A percentile compares a stretch with the other conserved stretches of the same genome.
Evolutionary conservation across 2,113 vertebrate genomes (phyloP).

Genomic region (Taurulus bubalis): DNA sequence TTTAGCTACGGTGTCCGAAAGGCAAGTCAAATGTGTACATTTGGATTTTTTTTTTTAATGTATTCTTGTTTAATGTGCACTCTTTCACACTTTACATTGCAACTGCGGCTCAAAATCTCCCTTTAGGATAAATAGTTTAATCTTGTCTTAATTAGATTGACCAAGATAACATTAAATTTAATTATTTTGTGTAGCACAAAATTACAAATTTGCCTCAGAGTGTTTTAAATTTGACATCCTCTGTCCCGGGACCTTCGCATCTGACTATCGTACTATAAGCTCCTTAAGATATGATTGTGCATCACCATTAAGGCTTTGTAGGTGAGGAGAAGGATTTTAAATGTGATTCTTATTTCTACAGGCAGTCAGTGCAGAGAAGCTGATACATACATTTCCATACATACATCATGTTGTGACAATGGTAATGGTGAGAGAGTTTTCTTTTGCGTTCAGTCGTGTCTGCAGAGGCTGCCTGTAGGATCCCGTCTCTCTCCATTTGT

Average conservation of each 20-base stretch:
- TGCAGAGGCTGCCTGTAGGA: slow-evolving; percentile 44
- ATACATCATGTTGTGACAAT: background rate
- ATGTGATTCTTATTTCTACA: background rate
- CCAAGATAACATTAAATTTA: background rate
- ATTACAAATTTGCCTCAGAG: no score
- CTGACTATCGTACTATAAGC: no score
- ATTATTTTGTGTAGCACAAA: background rate
- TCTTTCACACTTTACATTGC: background rate
- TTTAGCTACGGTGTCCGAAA: background rate
- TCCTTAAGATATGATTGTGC: background rate
- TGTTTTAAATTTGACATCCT: no score
- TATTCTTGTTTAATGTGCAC: background rate
- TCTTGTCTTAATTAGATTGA: background rate
- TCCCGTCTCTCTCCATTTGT: background rate
- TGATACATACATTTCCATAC: background rate
- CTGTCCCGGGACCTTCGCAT: no score
- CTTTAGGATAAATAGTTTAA: background rate
- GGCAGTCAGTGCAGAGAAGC: background rate
- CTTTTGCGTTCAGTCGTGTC: slow-evolving; percentile 7
- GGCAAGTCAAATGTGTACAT: background rate
- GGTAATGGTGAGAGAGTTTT: background rate
- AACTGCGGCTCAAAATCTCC: background rate
- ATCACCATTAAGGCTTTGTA: background rate
- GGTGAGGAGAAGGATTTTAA: background rate
- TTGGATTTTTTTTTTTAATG: background rate